Base-by-base conservation (phyloP, 2,113 vertebrate genomes). In the Clinocottus analis region DNA sequence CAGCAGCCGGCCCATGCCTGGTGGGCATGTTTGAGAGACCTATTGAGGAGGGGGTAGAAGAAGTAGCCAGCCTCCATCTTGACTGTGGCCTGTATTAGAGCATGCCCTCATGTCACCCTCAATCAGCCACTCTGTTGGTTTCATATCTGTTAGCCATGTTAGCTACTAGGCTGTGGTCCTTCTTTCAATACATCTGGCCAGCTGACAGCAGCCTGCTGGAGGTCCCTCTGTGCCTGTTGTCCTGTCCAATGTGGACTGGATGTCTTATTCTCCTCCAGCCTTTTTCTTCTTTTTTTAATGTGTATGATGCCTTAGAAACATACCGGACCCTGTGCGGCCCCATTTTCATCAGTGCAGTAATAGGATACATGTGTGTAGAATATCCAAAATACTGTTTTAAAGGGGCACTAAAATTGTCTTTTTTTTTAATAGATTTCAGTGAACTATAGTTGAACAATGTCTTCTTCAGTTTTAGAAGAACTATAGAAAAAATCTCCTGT, bases 11-110 rank as follows among this genome's bases (percentile, higher is more conserved):
- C 93, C 93, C 90, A 92, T 95, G 96, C 95, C 96, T 96, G 90
- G 93, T 96, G 95, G 97, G 95, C 95, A 96, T 95, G 93, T 94
- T 95, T 93, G 85, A 93, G 93, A 87, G 93, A 91, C 85, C 92
- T 93, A 66, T 75, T 73, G 78, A 72, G 84, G 62, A 75, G 60
- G 61, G 62, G 49, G 16, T 49, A 67, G 45, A 45, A 29, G 59
- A 75, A 39, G 83, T 56, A 75, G 69, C 47, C 25, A 41, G 80
- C 73, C 81, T 90, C 85, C 85, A 84, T 89, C 79, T 79, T 90
- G 89, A 86, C 84, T 77, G 47, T 78, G 82, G 89, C 77, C 80
- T 80, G 77, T 86, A 88, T 87, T 83, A 63, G 77, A 84, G 85
- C 87, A 75, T 85, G 80, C 74, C 82, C 76, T 70, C 75, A 77